Conservation (phyloP, 2,797 vertebrate genomes). For the Argya squamiceps region DNA sequence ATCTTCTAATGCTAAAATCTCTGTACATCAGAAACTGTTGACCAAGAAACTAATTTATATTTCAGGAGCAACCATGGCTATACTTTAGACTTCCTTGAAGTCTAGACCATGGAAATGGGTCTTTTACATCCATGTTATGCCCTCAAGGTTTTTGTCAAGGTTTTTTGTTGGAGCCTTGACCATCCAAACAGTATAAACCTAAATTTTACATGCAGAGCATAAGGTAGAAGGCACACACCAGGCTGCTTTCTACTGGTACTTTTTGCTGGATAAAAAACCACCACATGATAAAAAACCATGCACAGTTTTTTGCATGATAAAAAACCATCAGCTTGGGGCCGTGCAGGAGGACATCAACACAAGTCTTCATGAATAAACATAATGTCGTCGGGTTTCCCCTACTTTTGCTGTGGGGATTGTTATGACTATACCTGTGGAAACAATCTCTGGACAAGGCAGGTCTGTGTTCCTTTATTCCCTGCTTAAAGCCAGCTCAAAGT, state of each 20-base stretch:
- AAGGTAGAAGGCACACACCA: background rate
- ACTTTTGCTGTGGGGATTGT: background rate
- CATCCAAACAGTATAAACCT: background rate
- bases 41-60: background rate
- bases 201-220: background rate
- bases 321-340: background rate
- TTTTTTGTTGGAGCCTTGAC: background rate
- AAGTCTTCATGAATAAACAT: background rate
- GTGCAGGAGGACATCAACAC: background rate
- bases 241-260: background rate
- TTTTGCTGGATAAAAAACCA: background rate
- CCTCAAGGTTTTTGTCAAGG: background rate
- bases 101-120: background rate
- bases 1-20: background rate
- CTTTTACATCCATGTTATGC: background rate
- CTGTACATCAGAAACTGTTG: background rate
- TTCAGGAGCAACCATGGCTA: background rate
- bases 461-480: background rate
- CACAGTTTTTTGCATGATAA: background rate
- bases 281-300: too few relatives aligned
- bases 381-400: background rate
- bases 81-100: background rate
- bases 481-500: background rate
- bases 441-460: background rate
- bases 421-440: background rate